Evolutionary conservation across 2,888 invertebrate genomes (phyloP).

Genomic region (Netelia melanura): DNA sequence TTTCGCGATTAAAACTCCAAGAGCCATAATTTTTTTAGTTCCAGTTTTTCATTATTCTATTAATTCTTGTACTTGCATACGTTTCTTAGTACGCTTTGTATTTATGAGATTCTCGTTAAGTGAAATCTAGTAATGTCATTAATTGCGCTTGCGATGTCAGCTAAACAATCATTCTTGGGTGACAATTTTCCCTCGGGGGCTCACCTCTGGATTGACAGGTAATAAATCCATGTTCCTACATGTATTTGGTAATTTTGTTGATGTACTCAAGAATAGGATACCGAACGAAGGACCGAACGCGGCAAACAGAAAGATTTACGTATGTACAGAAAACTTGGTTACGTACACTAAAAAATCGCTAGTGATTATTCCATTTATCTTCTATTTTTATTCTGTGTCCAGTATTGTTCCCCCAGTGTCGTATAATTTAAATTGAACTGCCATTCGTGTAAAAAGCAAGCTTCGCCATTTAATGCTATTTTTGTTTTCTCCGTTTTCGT

Average conservation of each 20-base stretch:
- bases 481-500: constrained; percentile 48
- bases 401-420: constrained; percentile 36
- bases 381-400: constrained; percentile 33
- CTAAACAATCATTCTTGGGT: constrained; percentile 24
- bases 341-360: constrained; percentile 17
- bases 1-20: constrained; percentile 26
- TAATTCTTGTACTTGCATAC: constrained; percentile 44
- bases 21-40: constrained; percentile 15
- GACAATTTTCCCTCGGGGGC: not conserved
- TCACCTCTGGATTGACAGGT: constrained; percentile 48
- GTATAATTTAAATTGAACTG: constrained; percentile 3
- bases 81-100: constrained; percentile 64
- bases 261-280: not conserved
- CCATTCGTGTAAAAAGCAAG: not conserved
- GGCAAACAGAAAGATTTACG: constrained; percentile 18
- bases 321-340: constrained; percentile 51
- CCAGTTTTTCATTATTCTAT: constrained; percentile 7
- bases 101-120: constrained; percentile 37
- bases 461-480: constrained; percentile 71
- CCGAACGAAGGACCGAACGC: not conserved
- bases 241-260: not conserved
- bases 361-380: constrained; percentile 22
- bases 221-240: constrained; percentile 14
- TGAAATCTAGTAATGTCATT: constrained; percentile 24
- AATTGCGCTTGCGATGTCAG: constrained; percentile 44